Percentiles rank a stretch among this genome's conserved stretches.
Conservation (phyloP, 2,113 vertebrate species). For the Podiceps cristatus region DNA sequence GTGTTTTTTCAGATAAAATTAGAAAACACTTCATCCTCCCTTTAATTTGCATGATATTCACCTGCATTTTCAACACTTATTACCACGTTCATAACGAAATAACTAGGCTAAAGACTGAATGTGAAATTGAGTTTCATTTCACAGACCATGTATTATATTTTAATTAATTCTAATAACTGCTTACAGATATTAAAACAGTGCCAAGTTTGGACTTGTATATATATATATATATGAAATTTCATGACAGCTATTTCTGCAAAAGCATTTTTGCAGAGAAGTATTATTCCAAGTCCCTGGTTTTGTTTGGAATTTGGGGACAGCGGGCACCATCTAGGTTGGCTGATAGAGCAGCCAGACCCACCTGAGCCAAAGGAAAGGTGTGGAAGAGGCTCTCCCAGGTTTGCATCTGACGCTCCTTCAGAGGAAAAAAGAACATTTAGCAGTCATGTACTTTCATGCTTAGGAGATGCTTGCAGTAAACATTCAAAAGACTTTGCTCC, state of each 20-base stretch:
- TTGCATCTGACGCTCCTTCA: neutral
- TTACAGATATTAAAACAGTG: neutral
- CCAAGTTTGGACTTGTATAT: neutral
- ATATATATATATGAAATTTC: neutral
- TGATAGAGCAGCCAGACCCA: neutral
- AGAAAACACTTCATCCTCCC: conserved; percentile 31
- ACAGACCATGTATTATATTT: neutral
- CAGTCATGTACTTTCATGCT: fast-evolving
- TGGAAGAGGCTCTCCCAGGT: neutral
- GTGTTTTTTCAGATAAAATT: conserved; percentile 33
- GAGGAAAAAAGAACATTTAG: neutral
- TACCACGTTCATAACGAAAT: fast-evolving
- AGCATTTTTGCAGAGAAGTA: neutral
- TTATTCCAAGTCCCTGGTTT: neutral
- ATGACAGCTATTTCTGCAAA: neutral
- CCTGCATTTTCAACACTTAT: conserved; percentile 20
- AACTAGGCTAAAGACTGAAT: neutral
- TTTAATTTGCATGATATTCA: conserved; percentile 27
- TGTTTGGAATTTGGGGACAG: neutral
- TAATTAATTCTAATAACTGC: conserved; percentile 49
- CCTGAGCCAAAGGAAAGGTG: neutral
- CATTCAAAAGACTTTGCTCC: neutral
- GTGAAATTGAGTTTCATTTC: conserved; percentile 12
- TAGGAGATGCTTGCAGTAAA: neutral
- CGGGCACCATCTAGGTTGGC: neutral